Conservation (phyloP, 2,888 invertebrate genomes). For the Smittia sp. region DNA sequence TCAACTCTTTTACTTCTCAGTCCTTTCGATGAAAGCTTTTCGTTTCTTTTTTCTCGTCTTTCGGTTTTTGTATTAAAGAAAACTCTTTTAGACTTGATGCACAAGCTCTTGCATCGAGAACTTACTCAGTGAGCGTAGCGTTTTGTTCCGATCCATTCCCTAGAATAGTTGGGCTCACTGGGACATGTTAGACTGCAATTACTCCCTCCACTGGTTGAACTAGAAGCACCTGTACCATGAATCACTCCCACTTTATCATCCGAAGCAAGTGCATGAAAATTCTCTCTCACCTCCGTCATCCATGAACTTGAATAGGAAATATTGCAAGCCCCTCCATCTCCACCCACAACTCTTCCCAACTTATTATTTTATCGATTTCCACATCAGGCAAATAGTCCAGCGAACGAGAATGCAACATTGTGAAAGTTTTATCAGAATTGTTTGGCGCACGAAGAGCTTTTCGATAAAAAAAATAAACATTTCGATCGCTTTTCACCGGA, state of each 20-base stretch:
- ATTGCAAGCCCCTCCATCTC: background rate
- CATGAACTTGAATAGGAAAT: too few species aligned
- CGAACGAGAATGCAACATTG: background rate
- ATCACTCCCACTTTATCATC: background rate
- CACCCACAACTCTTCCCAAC: background rate
- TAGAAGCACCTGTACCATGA: background rate
- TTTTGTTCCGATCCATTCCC: too few species aligned
- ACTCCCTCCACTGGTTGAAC: background rate
- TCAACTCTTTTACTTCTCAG: background rate
- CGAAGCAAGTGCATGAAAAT: background rate
- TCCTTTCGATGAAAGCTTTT: background rate
- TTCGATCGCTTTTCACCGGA: background rate
- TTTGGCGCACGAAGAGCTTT: conserved; percentile 4
- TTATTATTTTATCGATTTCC: background rate
- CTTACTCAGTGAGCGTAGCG: too few species aligned
- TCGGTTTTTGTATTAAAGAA: too few species aligned
- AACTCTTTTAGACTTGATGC: too few species aligned
- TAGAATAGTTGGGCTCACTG: background rate
- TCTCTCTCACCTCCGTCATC: too few species aligned
- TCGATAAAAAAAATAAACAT: conserved; percentile 5
- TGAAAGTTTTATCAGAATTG: background rate
- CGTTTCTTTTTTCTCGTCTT: background rate
- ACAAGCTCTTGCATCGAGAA: too few species aligned
- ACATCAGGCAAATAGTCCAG: background rate
- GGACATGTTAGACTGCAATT: background rate